Base-by-base conservation (phyloP, 2,113 vertebrate species). In the Cathartes aura region DNA sequence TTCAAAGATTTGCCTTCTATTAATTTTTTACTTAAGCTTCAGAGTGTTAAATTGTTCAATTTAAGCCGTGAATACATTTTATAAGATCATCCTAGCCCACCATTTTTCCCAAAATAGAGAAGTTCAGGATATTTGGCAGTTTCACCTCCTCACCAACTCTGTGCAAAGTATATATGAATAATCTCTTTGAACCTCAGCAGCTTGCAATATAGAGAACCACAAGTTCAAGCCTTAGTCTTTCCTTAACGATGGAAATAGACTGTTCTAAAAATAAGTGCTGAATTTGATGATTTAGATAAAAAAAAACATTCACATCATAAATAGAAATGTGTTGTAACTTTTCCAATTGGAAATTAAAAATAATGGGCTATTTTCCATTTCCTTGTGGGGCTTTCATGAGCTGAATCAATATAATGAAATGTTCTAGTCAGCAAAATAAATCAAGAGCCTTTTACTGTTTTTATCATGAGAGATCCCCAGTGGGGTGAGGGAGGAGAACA, bases 1-100 rank as follows among this genome's bases (percentile, higher is more conserved):
- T 98, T 98, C 94, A 98, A 98, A 98, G 87, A 98, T 97, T 92
- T 97, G 55, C 93, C 82, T 97, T 93, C 93, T 73, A 92, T 97
- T 92, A 95, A 96, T 96, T 96, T 96, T 96, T 96, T 81, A 67
- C 93, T 89, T 92, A 92, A 94, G 91, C 82, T 97, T 97, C 94
- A 94, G 86, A 93, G 87, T 96, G 84, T 96, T 96, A 97, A 98
- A 91, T 94, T 98, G 87, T 97, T 97, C 93, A 82, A 23, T 95
- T 97, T 98, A 97, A 97, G 92, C 80, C 90, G 2, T 71, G 95
- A 96, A 96, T 96, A 94, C 66, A 96, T 91, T 89, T 63, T 85
- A 94, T 92, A 79, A 90, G 87, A 93, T 98, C 89, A 96, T 93
- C 78, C 91, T 94, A 93, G 66, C 75, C 78, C 62, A 97, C 67